Base-by-base conservation (phyloP, 1,140 invertebrate species). In the Eriosoma lanigerum region DNA sequence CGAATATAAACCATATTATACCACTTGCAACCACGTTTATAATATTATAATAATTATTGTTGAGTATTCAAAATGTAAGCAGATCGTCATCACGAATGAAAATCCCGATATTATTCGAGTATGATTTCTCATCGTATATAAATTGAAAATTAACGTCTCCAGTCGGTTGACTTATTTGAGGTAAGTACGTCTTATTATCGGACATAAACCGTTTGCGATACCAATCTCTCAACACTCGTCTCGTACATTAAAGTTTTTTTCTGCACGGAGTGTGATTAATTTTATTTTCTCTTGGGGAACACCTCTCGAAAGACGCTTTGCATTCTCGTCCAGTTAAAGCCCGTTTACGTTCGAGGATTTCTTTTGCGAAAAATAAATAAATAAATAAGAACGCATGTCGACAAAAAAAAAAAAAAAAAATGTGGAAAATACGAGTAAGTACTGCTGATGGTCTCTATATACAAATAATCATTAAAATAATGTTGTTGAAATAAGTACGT, bases 171-270 rank as follows among this genome's bases (percentile, higher is more conserved):
- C 19, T 0, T 8, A 46, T 68, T 68, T 38, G 64, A 68, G 12
- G 38, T 68, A 68, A 68, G 15, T 24, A 4, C 32, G 32, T 8
- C 1, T 48, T 12, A 44, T 68, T 46, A 68, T 68, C 38, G 38
- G n/a, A 44, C n/a, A n/a, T 24, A 24, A 68, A 46, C n/a, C 12
- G 15, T 68, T 68, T 68, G 21, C 62, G 5, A 68, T 68, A 46
- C 19, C n/a, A 24, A 68, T 68, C 38, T 21, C 10, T 12, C 38
- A n/a, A 64, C 32, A 64, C 19, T 64, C 26, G 60, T 29, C n/a
- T 15, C 1, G 12, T 32, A 21, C 3, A 64, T 64, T 64, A 38
- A 21, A 32, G 17, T 9, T 4, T 38, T 38, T 38, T 38, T 38
- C 8, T 8, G 32, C 32, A 4, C 10, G 46, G 12, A 15, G 13